Base-by-base conservation (phyloP, 1,140 invertebrate genomes). In the Pentalonia nigronervosa region DNA sequence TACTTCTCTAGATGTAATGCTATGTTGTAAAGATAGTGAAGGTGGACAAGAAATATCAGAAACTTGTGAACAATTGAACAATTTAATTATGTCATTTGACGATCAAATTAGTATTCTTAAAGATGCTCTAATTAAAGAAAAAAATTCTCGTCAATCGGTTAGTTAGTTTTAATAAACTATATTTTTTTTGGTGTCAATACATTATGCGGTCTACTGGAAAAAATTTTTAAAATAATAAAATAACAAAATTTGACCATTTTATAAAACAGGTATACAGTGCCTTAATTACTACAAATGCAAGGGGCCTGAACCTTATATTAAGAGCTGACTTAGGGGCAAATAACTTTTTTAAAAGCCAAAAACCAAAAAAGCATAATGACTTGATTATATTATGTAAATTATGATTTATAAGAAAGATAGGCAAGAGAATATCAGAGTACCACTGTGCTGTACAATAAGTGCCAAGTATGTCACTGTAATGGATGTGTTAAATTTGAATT, bases 1-100 rank as follows among this genome's bases (percentile, higher is more conserved):
- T 56, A 93, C 81, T 47, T 53, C 48, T 56, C 30, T 93, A 93
- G 91, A 93, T 41, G 23, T 93, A 36, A 93, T 93, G 91, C 56
- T 93, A 47, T 93, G 91, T 93, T 84, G 76, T 14, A 93, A 93
- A 86, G 48, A 84, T 53, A 30, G 23, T 84, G 91, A 93, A 86
- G 81, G 81, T 0, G 48, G 91, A 30, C 20, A 93, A 93, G 91
- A 93, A 41, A 86, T 93, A 53, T 53, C 86, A 83, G 76, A 84
- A 30, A 25, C 81, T n/a, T 93, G 81, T 41, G 91, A 93, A 36
- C 76, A 93, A 21, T 56, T 93, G 48, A 81, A 93, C 53, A 84
- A 45, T 53, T 53, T 86, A 41, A 41, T 93, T 36, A 53, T 36
- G 36, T 84, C 34, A 53, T 93, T 93, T 86, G 91, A 93, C 7